phyloP scores from a whole-genome alignment of 2,888 invertebrate genomes.

The Cynaeus angustus region DNA sequence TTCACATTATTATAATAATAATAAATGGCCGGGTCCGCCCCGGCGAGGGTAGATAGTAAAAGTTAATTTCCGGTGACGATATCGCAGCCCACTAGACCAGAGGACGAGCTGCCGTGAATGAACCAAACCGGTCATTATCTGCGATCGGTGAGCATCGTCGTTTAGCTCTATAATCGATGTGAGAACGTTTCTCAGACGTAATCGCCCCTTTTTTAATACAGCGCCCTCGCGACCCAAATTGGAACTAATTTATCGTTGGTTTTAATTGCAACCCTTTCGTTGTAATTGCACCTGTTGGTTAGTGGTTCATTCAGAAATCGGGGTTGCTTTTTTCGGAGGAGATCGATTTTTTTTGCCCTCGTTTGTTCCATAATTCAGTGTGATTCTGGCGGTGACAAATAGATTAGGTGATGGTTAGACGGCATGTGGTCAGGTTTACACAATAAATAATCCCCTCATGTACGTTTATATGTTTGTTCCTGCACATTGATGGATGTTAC shows the following conservation, averaged over 20 bases:
- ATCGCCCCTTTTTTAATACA: slow-evolving; percentile 14
- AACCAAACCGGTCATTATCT: slow-evolving; percentile 60
- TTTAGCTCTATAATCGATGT: slow-evolving; percentile 50
- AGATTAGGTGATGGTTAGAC: slow-evolving; percentile 51
- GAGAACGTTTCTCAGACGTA: slow-evolving; percentile 31
- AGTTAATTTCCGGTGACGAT: slow-evolving; percentile 62
- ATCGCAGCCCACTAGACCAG: slow-evolving; percentile 52
- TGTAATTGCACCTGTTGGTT: slow-evolving; percentile 10
- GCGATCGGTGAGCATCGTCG: slow-evolving; percentile 54
- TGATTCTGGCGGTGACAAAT: slow-evolving; percentile 57
- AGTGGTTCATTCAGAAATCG: too few relatives aligned
- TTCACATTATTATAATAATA: slow-evolving; percentile 54
- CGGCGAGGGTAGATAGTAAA: slow-evolving; percentile 61
- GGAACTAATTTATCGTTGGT: not conserved
- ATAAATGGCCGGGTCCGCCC: slow-evolving; percentile 60
- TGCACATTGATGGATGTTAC: slow-evolving; percentile 48
- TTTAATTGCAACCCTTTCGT: slow-evolving; percentile 4
- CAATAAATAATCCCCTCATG: slow-evolving; percentile 55
- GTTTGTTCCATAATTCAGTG: slow-evolving; percentile 47
- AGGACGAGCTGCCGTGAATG: slow-evolving; percentile 48
- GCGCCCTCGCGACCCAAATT: slow-evolving; percentile 7
- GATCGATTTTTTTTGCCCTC: slow-evolving; percentile 16
- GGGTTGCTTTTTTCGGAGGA: not conserved
- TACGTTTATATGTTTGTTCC: slow-evolving; percentile 38
- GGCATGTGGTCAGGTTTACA: slow-evolving; percentile 59